Conservation (phyloP, 2,888 invertebrate species). For the Drosophila paramelanica region DNA sequence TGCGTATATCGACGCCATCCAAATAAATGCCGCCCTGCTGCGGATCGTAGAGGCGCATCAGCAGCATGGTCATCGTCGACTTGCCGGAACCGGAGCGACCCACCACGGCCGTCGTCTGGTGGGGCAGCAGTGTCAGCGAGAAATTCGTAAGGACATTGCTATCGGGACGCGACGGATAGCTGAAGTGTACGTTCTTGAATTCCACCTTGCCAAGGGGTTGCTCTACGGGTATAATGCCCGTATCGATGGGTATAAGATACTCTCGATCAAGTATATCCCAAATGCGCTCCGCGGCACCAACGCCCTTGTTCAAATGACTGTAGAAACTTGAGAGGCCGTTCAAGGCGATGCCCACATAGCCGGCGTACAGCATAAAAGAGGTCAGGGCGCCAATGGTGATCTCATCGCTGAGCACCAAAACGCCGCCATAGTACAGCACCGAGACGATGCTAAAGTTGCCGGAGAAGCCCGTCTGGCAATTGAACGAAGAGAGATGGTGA, state of each 20-base stretch:
- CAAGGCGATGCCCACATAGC: slow-evolving; percentile 95
- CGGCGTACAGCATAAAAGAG: slow-evolving; percentile 97
- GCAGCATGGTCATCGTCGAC: slow-evolving; percentile 93
- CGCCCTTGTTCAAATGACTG: slow-evolving; percentile 95
- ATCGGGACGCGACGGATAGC: slow-evolving; percentile 89
- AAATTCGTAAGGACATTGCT: slow-evolving; percentile 88
- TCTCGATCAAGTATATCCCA: slow-evolving; percentile 95
- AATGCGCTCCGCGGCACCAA: slow-evolving; percentile 95
- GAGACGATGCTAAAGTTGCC: slow-evolving; percentile 96
- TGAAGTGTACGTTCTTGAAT: slow-evolving; percentile 90
- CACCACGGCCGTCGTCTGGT: slow-evolving; percentile 91
- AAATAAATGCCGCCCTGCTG: slow-evolving; percentile 89
- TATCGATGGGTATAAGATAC: slow-evolving; percentile 90
- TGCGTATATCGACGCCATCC: slow-evolving; percentile 91
- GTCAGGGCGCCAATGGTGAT: slow-evolving; percentile 95
- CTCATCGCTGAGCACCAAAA: slow-evolving; percentile 92
- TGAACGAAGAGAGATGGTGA: slow-evolving; percentile 26
- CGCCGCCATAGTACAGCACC: slow-evolving; percentile 96
- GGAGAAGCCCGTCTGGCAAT: slow-evolving; percentile 91
- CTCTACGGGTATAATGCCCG: slow-evolving; percentile 82
- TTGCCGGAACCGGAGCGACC: slow-evolving; percentile 98
- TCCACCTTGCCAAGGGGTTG: slow-evolving; percentile 87
- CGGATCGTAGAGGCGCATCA: slow-evolving; percentile 95
- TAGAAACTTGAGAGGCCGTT: slow-evolving; percentile 97
- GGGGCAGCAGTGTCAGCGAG: slow-evolving; percentile 88